These are phyloP conservation scores for Drosophila fuyamai DNA, from an alignment of 1,140 invertebrate genomes.

Conservation along the genomic window DNA sequence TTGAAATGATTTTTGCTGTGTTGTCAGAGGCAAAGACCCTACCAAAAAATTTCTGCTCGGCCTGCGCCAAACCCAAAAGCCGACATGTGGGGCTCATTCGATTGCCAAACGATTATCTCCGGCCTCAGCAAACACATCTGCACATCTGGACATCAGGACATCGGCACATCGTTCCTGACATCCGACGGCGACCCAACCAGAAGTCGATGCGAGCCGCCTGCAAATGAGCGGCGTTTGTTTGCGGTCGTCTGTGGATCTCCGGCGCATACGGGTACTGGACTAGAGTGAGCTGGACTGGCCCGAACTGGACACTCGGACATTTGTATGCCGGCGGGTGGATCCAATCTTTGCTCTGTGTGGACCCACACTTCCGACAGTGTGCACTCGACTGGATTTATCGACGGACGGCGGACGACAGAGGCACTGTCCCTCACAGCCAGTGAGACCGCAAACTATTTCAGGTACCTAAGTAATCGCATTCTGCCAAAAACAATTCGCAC, in stretches of 20 bases:
- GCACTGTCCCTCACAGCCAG: too few species aligned
- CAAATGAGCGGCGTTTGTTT: constrained; percentile 53
- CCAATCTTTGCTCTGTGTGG: constrained; percentile 41
- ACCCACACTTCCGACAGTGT: constrained; percentile 25
- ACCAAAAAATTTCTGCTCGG: not conserved
- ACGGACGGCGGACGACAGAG: not conserved
- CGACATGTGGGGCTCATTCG: constrained; percentile 51
- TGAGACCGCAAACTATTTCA: constrained; percentile 45
- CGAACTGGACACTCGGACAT: not conserved
- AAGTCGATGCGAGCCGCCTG: constrained; percentile 45
- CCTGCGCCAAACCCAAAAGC: constrained; percentile 2
- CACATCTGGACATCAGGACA: not conserved
- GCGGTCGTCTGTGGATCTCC: constrained; percentile 29
- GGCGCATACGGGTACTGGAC: not conserved
- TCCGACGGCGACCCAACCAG: constrained; percentile 3
- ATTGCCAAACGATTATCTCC: constrained; percentile 60
- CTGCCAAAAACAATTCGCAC: constrained; percentile 52
- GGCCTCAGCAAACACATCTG: constrained; percentile 41
- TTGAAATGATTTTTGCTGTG: constrained; percentile 7
- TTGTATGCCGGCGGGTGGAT: constrained; percentile 42
- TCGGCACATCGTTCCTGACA: constrained; percentile 10
- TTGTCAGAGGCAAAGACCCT: constrained; percentile 1
- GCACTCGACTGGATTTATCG: constrained; percentile 52
- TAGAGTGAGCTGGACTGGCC: not conserved
- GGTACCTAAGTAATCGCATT: constrained; percentile 46